Evolutionary conservation across 1,140 invertebrate species (phyloP), one percentile per base, ranked within the genome.

Genomic region (Aphelenchoides fujianensis): DNA sequence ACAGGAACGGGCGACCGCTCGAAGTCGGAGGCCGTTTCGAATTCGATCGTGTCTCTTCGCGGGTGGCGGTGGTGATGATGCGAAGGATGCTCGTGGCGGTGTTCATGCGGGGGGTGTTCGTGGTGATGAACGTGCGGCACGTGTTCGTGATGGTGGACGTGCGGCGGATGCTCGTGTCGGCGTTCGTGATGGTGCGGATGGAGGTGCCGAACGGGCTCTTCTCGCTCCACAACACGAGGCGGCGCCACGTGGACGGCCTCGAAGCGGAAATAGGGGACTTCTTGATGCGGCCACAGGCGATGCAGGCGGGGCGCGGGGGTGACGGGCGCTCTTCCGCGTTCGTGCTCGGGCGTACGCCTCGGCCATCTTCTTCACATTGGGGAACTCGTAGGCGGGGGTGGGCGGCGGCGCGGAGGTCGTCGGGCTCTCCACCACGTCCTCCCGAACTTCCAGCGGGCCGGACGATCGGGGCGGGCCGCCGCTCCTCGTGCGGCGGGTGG

Each of bases 11-110:
- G 55, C 5, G 55, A 59, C 7, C 19, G 19, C 23, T 59, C 55
- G 5, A 7, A 59, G 34, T 59, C 23, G 19, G 55, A 59, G 12
- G 55, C 55, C 5, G 55, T 59, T 59, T 59, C 55, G 19, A 59
- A 59, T 19, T 59, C 55, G 5, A 59, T 7, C 5, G 55, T 59
- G 5, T 19, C 55, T 16, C 55, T 27, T 59, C 55, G 28, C 55
- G 19, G 19, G 34, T 59, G 55, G 7, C 55, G 5, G 19, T 48
- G 41, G 23, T 16, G 12, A 23, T 48, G 41, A 48, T 48, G 41
- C 12, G 41, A 16, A 23, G 12, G 41, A 16, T 48, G 41, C 41
- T 48, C 12, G 12, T n/a, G n/a, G n/a, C n/a, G n/a, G n/a, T n/a
- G n/a, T n/a, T n/a, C n/a, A n/a, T n/a, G n/a, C n/a, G n/a, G n/a